Evolutionary conservation across 2,888 invertebrate genomes (phyloP), one percentile per base, ranked within the genome.

Genomic region (Malthinus flaveolus): DNA sequence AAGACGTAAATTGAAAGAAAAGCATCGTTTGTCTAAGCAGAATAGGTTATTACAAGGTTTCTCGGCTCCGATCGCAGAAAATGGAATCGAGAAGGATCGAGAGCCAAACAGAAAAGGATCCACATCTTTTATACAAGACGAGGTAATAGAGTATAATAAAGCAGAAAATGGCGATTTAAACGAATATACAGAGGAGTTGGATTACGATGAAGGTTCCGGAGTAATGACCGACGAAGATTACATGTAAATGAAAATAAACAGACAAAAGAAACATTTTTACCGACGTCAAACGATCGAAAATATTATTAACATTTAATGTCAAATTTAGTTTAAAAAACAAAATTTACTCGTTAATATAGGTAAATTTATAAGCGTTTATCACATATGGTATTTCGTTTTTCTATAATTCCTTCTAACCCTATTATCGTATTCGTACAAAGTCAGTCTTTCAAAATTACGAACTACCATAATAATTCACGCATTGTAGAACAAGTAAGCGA

Each of bases 1-100:
- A 36, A 79, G 81, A 15, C 84, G 85, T 62, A 80, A 81, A 42
- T 78, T 81, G 52, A 83, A 83, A 67, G 82, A 83, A 13, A 80
- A 78, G 59, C 68, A 70, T 53, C 71, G 66, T 51, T 56, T 69
- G 37, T 56, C 74, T 42, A 66, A 73, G 32, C 74, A 76, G 55
- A 73, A 77, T 35, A 70, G 74, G 34, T 49, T 73, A 31, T 58
- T 78, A 7, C 71, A 77, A 61, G 76, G 71, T 9, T 74, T 68
- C 52, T 64, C 64, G 4, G 46, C 51, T 44, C 57, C 58, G 32
- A 46, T 54, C 31, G 47, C 49, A 47, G 55, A 32, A 31, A 39
- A 32, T 12, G 3, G 48, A 23, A 32, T 53, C n/a, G 33, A 33
- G 1, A 42, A n/a, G n/a, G n/a, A n/a, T n/a, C n/a, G n/a, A n/a